phyloP scores from a whole-genome alignment of 2,113 vertebrate species.

The Pholis gunnellus region DNA sequence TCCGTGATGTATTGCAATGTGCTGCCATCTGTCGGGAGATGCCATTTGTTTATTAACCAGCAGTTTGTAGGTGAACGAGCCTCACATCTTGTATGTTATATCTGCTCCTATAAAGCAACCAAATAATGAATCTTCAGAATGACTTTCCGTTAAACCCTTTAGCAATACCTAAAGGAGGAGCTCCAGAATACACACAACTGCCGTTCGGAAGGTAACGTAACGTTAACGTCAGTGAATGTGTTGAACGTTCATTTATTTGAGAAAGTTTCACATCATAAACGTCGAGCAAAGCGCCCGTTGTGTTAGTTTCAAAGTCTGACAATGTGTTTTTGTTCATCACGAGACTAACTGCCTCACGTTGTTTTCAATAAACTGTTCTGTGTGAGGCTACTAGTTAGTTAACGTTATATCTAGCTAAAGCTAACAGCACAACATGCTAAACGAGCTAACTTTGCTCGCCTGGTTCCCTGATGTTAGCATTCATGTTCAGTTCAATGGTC shows the following conservation, averaged over 20 bases:
- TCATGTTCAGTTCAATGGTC: background rate
- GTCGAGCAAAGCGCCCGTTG: background rate
- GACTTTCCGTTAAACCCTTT: background rate
- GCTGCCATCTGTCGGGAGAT: slow-evolving; percentile 54
- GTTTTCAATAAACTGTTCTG: background rate
- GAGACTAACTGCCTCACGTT: background rate
- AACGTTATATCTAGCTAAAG: slow-evolving; percentile 1
- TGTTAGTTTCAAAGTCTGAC: background rate
- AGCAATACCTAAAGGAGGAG: background rate
- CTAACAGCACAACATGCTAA: slow-evolving; percentile 7
- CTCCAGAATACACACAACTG: background rate
- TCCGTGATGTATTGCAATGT: background rate
- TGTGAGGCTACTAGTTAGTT: background rate
- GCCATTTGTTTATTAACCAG: background rate
- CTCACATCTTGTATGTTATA: background rate
- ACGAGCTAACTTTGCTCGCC: background rate
- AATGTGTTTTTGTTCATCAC: background rate
- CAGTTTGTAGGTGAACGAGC: background rate
- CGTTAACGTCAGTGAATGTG: too few relatives aligned
- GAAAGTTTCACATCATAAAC: background rate
- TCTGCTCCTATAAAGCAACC: background rate
- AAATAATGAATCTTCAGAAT: slow-evolving; percentile 38
- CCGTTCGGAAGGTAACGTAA: slow-evolving; percentile 42
- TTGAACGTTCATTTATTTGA: background rate
- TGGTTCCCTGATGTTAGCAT: background rate